Evolutionary conservation across 2,113 vertebrate genomes (phyloP), one percentile per base, ranked within the genome.

Genomic region (Guaruba guarouba): DNA sequence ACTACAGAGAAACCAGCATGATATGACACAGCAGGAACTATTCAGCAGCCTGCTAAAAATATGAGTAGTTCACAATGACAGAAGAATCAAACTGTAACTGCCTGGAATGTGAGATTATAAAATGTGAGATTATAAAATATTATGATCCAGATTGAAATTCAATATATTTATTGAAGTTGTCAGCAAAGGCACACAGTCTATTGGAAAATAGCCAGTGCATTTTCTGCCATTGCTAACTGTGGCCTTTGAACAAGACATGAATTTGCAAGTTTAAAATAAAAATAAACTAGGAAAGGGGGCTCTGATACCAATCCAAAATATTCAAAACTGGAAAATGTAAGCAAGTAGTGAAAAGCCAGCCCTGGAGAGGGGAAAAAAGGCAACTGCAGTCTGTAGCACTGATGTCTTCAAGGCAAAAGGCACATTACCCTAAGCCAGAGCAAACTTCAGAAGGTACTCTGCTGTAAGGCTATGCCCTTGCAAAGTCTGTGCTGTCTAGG

Each of bases 21-120:
- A 93, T 82, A 71, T 93, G 73, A 96, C 79, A 95, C 59, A 94
- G 70, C 74, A 95, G 71, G 94, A 96, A 76, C 84, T 90, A 73
- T 88, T 93, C 86, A 96, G 86, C 54, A 95, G 86, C 52, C 91
- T 95, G 48, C 75, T 94, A 90, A 95, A 96, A 96, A 78, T 91
- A 86, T 3, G n/a, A 93, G 95, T 91, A 92, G 88, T 49, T 79
- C 46, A 9, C 64, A 95, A 37, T 78, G 37, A 95, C 59, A 62
- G 78, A 37, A 96, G 78, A 85, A 94, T 89, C 86, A 67, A 96
- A 88, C 52, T 95, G 55, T 75, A 96, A 76, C 64, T 87, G 84
- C 68, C 74, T 97, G 73, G 28, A 88, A 96, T 76, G 82, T 90
- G 78, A 94, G 44, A 91, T 89, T 87, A 76, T 64, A 93, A 94